phyloP scores from a whole-genome alignment of 2,797 vertebrate species.

The Poeciliopsis infans region DNA sequence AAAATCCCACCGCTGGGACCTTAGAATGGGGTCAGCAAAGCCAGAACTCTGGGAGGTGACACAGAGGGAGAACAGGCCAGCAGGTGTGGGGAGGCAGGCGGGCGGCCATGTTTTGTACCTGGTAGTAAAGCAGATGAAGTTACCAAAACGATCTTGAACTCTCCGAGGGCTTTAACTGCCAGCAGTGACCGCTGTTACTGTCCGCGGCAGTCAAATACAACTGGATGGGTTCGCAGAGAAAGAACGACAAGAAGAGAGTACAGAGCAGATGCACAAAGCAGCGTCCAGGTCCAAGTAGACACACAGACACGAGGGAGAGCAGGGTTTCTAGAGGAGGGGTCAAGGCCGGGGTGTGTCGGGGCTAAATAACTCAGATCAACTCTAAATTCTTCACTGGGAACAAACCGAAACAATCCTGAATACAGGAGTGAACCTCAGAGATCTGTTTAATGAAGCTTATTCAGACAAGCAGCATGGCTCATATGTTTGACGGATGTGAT shows the following conservation, averaged over 20 bases:
- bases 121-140: slow-evolving; percentile 88
- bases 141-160: slow-evolving; percentile 95
- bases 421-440: background rate
- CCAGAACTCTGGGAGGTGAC: slow-evolving; percentile 55
- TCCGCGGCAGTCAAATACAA: slow-evolving; percentile 96
- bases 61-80: slow-evolving; percentile 64
- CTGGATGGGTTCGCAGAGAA: slow-evolving; percentile 86
- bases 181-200: slow-evolving; percentile 93
- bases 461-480: background rate
- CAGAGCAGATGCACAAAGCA: slow-evolving; percentile 81
- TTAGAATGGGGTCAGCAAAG: slow-evolving; percentile 45
- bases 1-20: slow-evolving; percentile 13
- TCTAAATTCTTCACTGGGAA: background rate
- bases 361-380: slow-evolving; percentile 14
- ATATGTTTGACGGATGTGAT: background rate
- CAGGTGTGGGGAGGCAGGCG: slow-evolving; percentile 47
- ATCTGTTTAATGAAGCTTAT: background rate
- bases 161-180: slow-evolving; percentile 97
- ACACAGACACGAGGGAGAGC: slow-evolving; percentile 56
- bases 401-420: slow-evolving; percentile 1
- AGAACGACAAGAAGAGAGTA: slow-evolving; percentile 83
- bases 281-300: slow-evolving; percentile 61
- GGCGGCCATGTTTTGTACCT: slow-evolving; percentile 88
- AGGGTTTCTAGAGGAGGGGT: slow-evolving; percentile 37
- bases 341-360: slow-evolving; percentile 39